phyloP scores from a whole-genome alignment of 2,113 vertebrate species.

The Otus sunia region DNA sequence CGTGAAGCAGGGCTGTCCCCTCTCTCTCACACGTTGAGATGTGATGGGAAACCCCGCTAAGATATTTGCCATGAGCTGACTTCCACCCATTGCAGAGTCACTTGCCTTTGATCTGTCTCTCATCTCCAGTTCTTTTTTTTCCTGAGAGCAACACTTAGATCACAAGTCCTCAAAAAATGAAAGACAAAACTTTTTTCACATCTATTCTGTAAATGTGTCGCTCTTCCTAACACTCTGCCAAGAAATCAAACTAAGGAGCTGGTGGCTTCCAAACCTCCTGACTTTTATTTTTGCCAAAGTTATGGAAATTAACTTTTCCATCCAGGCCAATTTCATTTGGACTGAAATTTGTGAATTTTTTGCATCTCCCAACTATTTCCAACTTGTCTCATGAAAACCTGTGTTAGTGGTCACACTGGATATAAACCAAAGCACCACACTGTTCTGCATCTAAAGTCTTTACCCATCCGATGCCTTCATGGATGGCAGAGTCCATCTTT shows the following conservation, averaged over 20 bases:
- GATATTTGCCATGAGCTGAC: neutral
- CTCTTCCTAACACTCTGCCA: neutral
- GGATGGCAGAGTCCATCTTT: neutral
- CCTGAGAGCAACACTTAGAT: neutral
- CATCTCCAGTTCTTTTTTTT: neutral
- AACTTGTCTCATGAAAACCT: neutral
- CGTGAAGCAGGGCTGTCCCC: neutral
- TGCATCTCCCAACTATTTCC: neutral
- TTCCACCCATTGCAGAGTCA: rapidly evolving
- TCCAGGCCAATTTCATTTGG: neutral
- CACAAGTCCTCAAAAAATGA: neutral
- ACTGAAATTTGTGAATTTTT: neutral
- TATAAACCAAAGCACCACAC: neutral
- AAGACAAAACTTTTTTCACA: neutral
- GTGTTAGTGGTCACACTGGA: neutral
- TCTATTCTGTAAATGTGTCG: neutral
- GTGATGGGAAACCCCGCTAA: neutral
- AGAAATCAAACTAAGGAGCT: neutral
- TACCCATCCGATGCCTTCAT: neutral
- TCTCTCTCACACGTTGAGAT: neutral
- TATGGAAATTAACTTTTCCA: neutral
- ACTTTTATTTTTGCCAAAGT: neutral
- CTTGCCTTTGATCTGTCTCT: neutral
- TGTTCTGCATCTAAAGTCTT: neutral
- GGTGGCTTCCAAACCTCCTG: neutral